Evolutionary conservation across 1,140 invertebrate genomes (phyloP).

Genomic region (Lucilia cuprina): DNA sequence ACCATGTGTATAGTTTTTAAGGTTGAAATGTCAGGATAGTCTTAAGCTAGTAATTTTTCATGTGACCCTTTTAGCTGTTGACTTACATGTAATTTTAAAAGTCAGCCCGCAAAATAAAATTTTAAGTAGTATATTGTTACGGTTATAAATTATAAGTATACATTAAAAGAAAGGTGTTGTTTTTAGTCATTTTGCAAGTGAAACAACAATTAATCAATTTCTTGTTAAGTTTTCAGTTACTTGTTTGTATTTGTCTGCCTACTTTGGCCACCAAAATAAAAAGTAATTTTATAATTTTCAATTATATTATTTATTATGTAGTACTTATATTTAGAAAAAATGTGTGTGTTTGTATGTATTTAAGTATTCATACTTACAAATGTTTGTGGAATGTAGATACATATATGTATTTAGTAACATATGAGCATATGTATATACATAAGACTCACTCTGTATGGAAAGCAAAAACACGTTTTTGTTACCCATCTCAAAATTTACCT

Average conservation of each 20-base stretch:
- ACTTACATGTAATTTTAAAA: neutral
- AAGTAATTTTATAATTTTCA: neutral
- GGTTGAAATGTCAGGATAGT: neutral
- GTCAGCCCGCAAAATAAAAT: neutral
- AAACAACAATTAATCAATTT: conserved; percentile 21
- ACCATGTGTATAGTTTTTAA: neutral
- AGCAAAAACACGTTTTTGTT: no score
- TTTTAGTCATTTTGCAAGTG: conserved; percentile 21
- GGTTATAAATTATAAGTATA: no score
- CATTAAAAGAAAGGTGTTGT: neutral
- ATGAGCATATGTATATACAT: no score
- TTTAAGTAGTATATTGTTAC: neutral
- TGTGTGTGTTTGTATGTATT: neutral
- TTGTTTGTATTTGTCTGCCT: neutral
- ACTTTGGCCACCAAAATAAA: neutral
- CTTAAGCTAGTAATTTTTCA: neutral
- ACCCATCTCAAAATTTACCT: no score
- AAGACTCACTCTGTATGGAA: no score
- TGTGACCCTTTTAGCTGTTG: neutral
- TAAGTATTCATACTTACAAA: neutral
- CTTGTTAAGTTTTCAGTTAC: neutral
- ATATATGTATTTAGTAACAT: no score
- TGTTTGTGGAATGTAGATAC: no score
- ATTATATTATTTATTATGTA: no score
- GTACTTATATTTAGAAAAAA: neutral